Evolutionary conservation across 2,888 invertebrate species (phyloP), one percentile per base, ranked within the genome.

Genomic region (Drosophila peninsularis): DNA sequence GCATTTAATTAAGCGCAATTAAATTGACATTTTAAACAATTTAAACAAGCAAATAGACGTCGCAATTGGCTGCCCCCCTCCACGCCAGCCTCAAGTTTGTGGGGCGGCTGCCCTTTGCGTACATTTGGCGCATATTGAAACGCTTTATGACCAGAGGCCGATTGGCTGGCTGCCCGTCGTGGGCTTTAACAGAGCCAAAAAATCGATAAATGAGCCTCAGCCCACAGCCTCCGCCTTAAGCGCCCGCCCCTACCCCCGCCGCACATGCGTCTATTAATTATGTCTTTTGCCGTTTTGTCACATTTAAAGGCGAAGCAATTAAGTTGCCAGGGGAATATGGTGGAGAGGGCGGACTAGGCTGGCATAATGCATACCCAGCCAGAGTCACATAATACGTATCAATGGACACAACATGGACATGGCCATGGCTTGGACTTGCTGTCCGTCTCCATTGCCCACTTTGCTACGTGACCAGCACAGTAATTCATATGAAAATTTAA

Each of bases 1-100:
- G 85, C 90, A 85, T 89, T 89, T 88, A 89, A 89, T 89, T 90
- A 89, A 84, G 88, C 76, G 75, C 85, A 90, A 88, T 89, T 81
- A 90, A 90, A 84, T 90, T 90, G 88, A 87, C 88, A 90, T 90
- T 90, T 85, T 87, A 84, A 83, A 89, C 88, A 87, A 89, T 90
- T 89, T 83, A 87, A 87, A 80, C 84, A 75, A 75, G 78, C 87
- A 83, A 83, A 85, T 78, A 84, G 77, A 70, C 77, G 61, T 61
- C 72, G 61, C 65, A 60, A 62, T 78, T 74, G 60, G 53, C 53
- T 11, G 13, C 30, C 44, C 27, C 3, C 5, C 27, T 54, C 67
- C 36, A 45, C 9, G 45, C 32, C 64, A 9, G 14, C 49, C 9
- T 50, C 32, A 11, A 30, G 14, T 30, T 47, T 30, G 30, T 17